Evolutionary conservation across 2,888 invertebrate genomes (phyloP).

Genomic region (Antheraea yamamai): DNA sequence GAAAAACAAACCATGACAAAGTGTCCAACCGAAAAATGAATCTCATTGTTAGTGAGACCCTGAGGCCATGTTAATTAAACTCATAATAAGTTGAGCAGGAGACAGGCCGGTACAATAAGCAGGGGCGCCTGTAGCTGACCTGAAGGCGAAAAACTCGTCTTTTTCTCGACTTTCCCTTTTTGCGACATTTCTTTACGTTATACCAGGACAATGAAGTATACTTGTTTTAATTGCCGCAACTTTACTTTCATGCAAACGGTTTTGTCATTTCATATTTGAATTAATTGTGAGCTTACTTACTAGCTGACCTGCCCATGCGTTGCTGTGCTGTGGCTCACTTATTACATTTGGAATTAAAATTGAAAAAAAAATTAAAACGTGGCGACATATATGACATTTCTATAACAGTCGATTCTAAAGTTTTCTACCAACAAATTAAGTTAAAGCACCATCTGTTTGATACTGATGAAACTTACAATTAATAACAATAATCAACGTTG

Average conservation of each 20-base stretch:
- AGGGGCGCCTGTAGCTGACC: slow-evolving; percentile 38
- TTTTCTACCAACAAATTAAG: too few relatives aligned
- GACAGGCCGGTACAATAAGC: slow-evolving; percentile 47
- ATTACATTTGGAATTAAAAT: too few relatives aligned
- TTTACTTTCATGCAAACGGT: background rate
- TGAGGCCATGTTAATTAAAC: slow-evolving; percentile 50
- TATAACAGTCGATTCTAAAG: too few relatives aligned
- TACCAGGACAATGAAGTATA: background rate
- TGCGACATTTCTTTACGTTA: background rate
- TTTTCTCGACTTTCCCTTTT: slow-evolving; percentile 3
- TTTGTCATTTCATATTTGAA: too few relatives aligned
- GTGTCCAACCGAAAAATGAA: slow-evolving; percentile 11
- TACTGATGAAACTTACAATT: too few relatives aligned
- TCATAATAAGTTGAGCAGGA: slow-evolving; percentile 51
- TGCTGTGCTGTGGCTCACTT: too few relatives aligned
- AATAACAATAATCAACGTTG: too few relatives aligned
- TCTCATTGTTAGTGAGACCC: slow-evolving; percentile 34
- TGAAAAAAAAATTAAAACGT: too few relatives aligned
- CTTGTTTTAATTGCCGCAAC: background rate
- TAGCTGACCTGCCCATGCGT: too few relatives aligned
- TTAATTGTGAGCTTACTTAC: too few relatives aligned
- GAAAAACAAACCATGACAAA: slow-evolving; percentile 1
- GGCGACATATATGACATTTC: too few relatives aligned
- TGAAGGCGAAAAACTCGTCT: slow-evolving; percentile 26
- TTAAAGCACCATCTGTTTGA: too few relatives aligned